phyloP scores from a whole-genome alignment of 30 jellyfish, hydroid and myxozoan genomes.

The Hydractinia echinata region DNA sequence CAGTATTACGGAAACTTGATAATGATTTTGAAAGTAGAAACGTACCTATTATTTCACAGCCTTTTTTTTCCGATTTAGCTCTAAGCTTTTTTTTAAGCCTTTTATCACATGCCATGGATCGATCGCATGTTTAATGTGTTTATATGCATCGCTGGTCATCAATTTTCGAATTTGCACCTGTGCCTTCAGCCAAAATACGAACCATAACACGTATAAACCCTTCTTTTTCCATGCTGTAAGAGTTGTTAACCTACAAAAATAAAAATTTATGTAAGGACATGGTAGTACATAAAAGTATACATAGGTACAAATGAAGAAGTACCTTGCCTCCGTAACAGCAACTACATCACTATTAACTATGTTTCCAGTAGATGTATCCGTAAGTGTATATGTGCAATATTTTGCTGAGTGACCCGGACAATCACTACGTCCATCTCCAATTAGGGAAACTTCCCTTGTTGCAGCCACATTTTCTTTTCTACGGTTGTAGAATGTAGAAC shows the following conservation, averaged over 20 bases:
- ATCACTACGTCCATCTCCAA: conserved; percentile 59
- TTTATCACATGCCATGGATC: conserved; percentile 9
- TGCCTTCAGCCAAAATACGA: neutral
- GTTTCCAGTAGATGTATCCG: neutral
- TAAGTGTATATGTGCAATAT: conserved; percentile 50
- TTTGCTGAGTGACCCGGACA: conserved; percentile 65
- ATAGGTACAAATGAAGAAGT: neutral
- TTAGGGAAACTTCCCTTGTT: neutral
- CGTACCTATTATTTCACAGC: no score
- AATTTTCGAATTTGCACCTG: neutral
- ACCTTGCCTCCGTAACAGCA: neutral
- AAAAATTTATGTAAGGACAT: neutral
- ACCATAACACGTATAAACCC: neutral
- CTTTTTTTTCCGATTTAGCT: neutral
- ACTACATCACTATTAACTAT: neutral
- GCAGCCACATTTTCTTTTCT: no score
- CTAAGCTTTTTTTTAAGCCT: neutral
- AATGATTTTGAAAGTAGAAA: no score
- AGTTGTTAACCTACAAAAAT: neutral
- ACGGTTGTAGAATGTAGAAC: no score
- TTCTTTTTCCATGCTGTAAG: neutral
- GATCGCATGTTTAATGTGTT: neutral
- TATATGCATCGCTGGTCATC: neutral
- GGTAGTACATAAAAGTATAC: neutral
- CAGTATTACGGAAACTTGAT: no score